Conservation (phyloP, 2,888 invertebrate species). For the Branchipolynoe longqiensis region DNA sequence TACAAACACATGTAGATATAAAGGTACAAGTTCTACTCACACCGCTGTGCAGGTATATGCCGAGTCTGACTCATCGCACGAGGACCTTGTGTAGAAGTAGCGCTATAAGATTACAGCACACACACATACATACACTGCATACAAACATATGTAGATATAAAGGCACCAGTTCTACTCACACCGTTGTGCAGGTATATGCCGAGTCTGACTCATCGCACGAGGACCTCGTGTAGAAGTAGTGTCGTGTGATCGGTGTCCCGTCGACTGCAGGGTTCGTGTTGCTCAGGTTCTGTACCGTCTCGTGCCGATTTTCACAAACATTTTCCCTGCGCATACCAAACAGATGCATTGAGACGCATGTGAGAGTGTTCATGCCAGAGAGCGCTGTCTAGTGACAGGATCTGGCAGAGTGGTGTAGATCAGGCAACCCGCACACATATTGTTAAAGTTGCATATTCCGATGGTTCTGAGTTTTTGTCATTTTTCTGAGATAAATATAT, state of each 20-base stretch:
- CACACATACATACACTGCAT: neutral
- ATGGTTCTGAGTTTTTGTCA: too few species aligned
- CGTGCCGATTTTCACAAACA: conserved; percentile 67
- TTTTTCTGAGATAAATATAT: too few species aligned
- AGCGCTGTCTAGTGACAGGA: neutral
- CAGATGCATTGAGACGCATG: too few species aligned
- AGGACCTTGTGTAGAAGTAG: conserved; percentile 65
- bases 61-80: conserved; percentile 73
- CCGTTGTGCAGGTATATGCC: conserved; percentile 73
- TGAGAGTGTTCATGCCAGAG: too few species aligned
- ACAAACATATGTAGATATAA: neutral
- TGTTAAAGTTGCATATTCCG: too few species aligned
- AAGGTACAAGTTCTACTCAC: conserved; percentile 67
- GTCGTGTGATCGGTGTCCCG: conserved; percentile 59
- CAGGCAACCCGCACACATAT: neutral
- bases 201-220: conserved; percentile 74
- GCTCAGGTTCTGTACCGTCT: conserved; percentile 56
- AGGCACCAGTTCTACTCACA: conserved; percentile 68
- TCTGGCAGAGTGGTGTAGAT: neutral
- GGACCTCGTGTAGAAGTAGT: conserved; percentile 66
- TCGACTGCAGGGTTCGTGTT: conserved; percentile 44
- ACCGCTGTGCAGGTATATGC: conserved; percentile 73
- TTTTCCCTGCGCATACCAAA: conserved; percentile 55
- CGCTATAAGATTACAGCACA: conserved; percentile 61
- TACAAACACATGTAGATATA: too few species aligned